Evolutionary conservation across 2,888 invertebrate genomes (phyloP).

Genomic region (Andrena hattorfiana): DNA sequence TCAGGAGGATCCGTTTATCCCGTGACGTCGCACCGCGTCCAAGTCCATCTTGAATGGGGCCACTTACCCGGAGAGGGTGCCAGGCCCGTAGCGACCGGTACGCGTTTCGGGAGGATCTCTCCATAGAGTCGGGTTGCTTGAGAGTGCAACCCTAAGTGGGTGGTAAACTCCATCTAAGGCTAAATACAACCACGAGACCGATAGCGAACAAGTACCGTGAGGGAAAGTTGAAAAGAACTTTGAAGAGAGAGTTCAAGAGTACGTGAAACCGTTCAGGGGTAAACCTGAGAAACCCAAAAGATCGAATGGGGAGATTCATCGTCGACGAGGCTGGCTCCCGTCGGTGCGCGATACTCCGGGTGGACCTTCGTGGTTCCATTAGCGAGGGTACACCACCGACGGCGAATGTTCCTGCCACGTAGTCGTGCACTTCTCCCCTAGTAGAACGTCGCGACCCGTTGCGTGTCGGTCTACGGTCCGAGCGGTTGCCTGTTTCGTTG

Average conservation of each 20-base stretch:
- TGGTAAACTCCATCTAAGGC: conserved; percentile 60
- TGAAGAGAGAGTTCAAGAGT: too few relatives aligned
- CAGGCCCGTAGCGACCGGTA: conserved; percentile 73
- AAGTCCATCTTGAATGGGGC: conserved; percentile 2
- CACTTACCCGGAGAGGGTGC: conserved; percentile 4
- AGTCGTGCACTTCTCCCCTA: too few relatives aligned
- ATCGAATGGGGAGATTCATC: too few relatives aligned
- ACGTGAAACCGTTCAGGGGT: too few relatives aligned
- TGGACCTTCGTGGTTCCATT: too few relatives aligned
- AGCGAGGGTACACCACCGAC: too few relatives aligned
- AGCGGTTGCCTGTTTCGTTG: conserved; percentile 1
- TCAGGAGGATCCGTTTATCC: conserved; percentile 54
- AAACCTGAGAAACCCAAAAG: conserved; percentile 77
- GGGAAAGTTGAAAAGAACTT: too few relatives aligned
- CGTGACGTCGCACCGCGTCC: background rate
- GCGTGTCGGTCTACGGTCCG: background rate
- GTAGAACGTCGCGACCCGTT: too few relatives aligned
- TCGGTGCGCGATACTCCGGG: too few relatives aligned
- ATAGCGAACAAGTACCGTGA: conserved; percentile 55
- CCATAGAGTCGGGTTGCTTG: conserved; percentile 62
- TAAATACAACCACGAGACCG: conserved; percentile 59
- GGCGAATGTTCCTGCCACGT: too few relatives aligned
- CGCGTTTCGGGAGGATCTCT: conserved; percentile 58
- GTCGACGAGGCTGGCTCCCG: too few relatives aligned
- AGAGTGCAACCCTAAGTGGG: conserved; percentile 56